A percentile compares a stretch with the other conserved stretches of the same genome.
Conservation (phyloP, 2,113 vertebrate species). For the Cariama cristata region DNA sequence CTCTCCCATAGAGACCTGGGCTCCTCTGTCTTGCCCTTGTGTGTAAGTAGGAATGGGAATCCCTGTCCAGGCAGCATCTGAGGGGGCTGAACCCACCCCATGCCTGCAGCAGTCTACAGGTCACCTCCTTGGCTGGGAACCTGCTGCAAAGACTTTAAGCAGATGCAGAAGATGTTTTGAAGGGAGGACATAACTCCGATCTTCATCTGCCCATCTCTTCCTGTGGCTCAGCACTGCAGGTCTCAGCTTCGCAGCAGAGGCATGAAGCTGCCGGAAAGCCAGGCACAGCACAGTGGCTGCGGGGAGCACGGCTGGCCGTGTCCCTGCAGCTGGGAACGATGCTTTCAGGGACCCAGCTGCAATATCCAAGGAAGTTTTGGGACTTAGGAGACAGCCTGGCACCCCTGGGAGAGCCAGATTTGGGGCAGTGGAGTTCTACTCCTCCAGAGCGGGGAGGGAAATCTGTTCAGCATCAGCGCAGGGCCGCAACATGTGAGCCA, state of each 20-base stretch:
- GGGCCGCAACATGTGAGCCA: accelerated
- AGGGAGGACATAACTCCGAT: background rate
- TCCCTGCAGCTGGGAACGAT: background rate
- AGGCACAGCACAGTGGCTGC: background rate
- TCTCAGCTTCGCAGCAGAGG: background rate
- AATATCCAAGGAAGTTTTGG: background rate
- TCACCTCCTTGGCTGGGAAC: background rate
- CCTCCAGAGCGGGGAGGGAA: background rate
- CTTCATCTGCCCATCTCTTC: background rate
- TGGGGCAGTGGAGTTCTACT: background rate
- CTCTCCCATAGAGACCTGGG: background rate
- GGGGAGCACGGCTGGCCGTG: background rate
- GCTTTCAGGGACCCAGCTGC: background rate
- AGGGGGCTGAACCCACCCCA: background rate
- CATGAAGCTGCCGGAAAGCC: accelerated
- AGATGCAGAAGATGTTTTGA: background rate
- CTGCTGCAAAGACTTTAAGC: background rate
- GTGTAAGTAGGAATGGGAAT: background rate
- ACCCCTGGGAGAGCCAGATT: background rate
- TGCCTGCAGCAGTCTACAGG: accelerated
- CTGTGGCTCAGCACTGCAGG: accelerated
- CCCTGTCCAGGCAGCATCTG: background rate
- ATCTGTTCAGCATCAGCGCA: accelerated
- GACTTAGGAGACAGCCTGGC: accelerated
- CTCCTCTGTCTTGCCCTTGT: background rate